Percentiles rank a stretch among this genome's conserved stretches.
Conservation (phyloP, 2,113 vertebrate genomes). For the Lepus americanus region DNA sequence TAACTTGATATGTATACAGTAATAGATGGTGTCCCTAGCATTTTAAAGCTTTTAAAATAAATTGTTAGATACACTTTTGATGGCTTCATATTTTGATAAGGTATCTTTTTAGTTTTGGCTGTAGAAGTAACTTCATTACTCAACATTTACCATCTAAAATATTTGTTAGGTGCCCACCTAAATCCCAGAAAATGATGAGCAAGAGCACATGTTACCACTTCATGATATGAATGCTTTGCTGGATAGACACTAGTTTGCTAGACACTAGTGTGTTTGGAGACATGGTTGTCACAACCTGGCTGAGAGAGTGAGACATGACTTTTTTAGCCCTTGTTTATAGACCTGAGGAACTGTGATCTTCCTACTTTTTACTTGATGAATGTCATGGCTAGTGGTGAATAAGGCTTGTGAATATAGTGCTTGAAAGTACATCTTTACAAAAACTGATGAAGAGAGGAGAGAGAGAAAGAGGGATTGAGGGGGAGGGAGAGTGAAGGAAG, state of each 20-base stretch:
- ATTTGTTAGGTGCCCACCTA: neutral
- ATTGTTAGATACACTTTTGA: neutral
- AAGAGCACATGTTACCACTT: neutral
- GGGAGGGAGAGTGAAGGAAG: too few relatives aligned
- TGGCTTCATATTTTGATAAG: neutral
- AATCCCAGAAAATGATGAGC: neutral
- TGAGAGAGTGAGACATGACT: neutral
- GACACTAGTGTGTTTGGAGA: neutral
- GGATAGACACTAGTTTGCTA: neutral
- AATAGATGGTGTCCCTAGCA: neutral
- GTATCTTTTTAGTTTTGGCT: conserved; percentile 1
- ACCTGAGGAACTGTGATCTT: too few relatives aligned
- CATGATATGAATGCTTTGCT: neutral
- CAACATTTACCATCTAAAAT: neutral
- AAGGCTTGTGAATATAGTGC: too few relatives aligned
- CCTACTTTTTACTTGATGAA: too few relatives aligned
- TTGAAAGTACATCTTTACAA: too few relatives aligned
- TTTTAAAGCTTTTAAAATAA: conserved; percentile 55
- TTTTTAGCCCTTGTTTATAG: too few relatives aligned
- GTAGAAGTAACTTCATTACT: neutral
- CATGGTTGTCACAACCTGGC: neutral
- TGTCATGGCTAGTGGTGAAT: too few relatives aligned
- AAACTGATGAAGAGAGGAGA: too few relatives aligned
- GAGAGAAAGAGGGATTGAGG: too few relatives aligned
- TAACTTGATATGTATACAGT: neutral